These are phyloP conservation scores for Tetragonula carbonaria DNA, from an alignment of 2,888 invertebrate genomes.

Conservation along the genomic window DNA sequence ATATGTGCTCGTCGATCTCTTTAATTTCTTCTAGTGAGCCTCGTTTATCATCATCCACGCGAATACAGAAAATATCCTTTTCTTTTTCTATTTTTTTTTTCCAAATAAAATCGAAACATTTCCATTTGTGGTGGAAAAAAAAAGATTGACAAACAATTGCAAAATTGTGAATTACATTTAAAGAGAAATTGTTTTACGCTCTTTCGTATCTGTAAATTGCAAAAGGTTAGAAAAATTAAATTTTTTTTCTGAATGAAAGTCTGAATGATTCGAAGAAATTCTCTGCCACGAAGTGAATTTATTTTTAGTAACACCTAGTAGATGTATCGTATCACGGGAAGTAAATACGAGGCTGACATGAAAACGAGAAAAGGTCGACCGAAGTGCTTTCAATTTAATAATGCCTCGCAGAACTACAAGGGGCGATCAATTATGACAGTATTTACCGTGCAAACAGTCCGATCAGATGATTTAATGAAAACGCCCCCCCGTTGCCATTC, in stretches of 20 bases:
- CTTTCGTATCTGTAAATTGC: neutral
- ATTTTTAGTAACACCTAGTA: neutral
- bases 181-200: neutral
- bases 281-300: neutral
- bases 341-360: neutral
- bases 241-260: too few species aligned
- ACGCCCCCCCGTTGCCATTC: slow-evolving; percentile 23
- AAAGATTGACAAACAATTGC: too few species aligned
- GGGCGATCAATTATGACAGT: slow-evolving; percentile 36
- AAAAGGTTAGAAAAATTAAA: neutral
- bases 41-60: too few species aligned
- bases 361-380: neutral
- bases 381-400: slow-evolving; percentile 7
- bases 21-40: too few species aligned
- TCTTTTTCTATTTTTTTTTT: neutral
- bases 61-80: too few species aligned
- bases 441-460: slow-evolving; percentile 40
- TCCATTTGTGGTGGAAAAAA: too few species aligned
- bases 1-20: too few species aligned
- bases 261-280: neutral
- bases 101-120: neutral
- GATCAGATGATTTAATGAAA: slow-evolving; percentile 45
- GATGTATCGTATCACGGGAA: neutral
- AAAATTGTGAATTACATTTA: too few species aligned
- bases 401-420: neutral